Conservation (phyloP, 1,140 invertebrate genomes). For the Camponotus floridanus region DNA sequence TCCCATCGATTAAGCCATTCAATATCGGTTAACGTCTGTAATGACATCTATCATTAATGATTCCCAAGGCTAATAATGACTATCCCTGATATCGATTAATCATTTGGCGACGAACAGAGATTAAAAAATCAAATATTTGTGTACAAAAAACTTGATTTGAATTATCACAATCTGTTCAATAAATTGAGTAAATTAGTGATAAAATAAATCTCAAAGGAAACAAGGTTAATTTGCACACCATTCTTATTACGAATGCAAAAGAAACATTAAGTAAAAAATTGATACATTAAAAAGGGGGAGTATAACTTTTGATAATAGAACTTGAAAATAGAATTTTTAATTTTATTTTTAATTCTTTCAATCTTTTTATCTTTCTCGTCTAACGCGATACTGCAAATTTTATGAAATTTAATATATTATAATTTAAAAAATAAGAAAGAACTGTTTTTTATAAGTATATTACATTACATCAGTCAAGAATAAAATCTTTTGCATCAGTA, state of each 20-base stretch:
- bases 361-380: neutral
- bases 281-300: neutral
- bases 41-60: constrained; percentile 54
- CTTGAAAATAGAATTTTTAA: constrained; percentile 32
- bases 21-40: constrained; percentile 67
- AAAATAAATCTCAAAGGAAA: neutral
- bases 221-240: neutral
- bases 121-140: constrained; percentile 48
- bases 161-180: constrained; percentile 38
- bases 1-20: constrained; percentile 66
- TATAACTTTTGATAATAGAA: neutral
- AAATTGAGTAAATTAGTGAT: neutral
- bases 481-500: neutral
- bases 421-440: neutral
- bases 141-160: constrained; percentile 10
- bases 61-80: constrained; percentile 32
- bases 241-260: neutral
- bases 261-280: neutral
- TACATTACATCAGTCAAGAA: neutral
- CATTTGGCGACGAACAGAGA: constrained; percentile 61
- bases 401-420: constrained; percentile 20
- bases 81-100: constrained; percentile 68
- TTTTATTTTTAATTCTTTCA: constrained; percentile 9
- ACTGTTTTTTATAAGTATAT: too few species aligned
- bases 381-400: constrained; percentile 16